Percentiles rank a stretch among this genome's conserved stretches.
These are phyloP conservation scores for Lasioglossum lativentre DNA, from an alignment of 2,888 invertebrate genomes.

Conservation along the genomic window DNA sequence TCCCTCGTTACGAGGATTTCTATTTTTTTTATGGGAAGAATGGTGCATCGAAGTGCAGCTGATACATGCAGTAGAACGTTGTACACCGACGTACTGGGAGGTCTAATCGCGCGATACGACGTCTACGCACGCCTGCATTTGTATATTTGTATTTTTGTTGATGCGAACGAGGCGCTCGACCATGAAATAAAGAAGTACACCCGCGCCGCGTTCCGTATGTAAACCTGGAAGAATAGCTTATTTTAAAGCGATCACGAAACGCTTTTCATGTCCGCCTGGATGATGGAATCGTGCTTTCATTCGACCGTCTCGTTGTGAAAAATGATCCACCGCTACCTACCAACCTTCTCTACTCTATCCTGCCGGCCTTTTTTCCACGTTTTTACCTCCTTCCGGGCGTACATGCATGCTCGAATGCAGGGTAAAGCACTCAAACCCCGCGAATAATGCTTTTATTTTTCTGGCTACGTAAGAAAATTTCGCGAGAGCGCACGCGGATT, in stretches of 20 bases:
- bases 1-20: not conserved
- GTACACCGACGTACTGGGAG: not conserved
- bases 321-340: slow-evolving; percentile 71
- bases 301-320: slow-evolving; percentile 73
- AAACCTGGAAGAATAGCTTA: slow-evolving; percentile 81
- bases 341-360: not conserved
- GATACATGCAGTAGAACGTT: not conserved
- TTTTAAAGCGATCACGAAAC: slow-evolving; percentile 81
- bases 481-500: not conserved
- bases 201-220: slow-evolving; percentile 73
- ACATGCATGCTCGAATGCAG: slow-evolving; percentile 28
- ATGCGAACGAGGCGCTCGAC: slow-evolving; percentile 58
- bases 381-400: slow-evolving; percentile 22
- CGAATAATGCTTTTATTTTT: not conserved
- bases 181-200: slow-evolving; percentile 75
- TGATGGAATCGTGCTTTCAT: slow-evolving; percentile 79
- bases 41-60: slow-evolving; percentile 40
- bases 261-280: slow-evolving; percentile 78
- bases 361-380: slow-evolving; percentile 3
- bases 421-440: not conserved
- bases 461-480: not conserved
- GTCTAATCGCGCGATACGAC: slow-evolving; percentile 11
- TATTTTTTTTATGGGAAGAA: not conserved
- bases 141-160: slow-evolving; percentile 12
- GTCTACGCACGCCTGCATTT: slow-evolving; percentile 1